Evolutionary conservation across 2,797 vertebrate species (phyloP), one percentile per base, ranked within the genome.

Genomic region (Pteropus rufus): DNA sequence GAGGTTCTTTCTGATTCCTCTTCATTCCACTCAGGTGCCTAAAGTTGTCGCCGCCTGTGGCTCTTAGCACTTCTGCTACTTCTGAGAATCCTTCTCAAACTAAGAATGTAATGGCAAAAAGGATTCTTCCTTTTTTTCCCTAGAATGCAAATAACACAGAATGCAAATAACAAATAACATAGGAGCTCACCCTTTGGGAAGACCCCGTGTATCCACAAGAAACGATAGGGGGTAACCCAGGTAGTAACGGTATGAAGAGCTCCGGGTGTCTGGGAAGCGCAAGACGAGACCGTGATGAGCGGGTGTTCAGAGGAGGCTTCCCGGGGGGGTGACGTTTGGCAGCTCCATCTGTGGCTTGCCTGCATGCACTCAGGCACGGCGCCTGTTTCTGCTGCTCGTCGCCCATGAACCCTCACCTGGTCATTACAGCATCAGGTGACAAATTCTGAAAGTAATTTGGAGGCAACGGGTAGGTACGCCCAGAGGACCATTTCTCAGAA

Each of bases 281-380:
- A 65, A 67, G 39, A 2, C 79, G 72, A 67, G 49, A 2, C 84
- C 5, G 0, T 10, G 0, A 1, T 2, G 10, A 19, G 18, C 19
- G 8, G 49, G 56, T 19, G 14, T 39, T 36, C 56, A 0, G 65
- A 44, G 34, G 36, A 31, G 12, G 58, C 79, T 52, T 44, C 1
- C 0, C 5, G 9, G 44, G 1, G 0, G 31, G 16, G 44, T 29
- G 21, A 23, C 1, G 3, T 6, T 23, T 26, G 56, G 14, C 49
- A 12, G 0, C 16, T 23, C 60, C 26, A 0, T 1, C 2, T 24
- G 11, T 31, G 0, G 5, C 46, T 31, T 34, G 26, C 16, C 24
- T 60, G 19, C 0, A 0, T 7, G 1, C 2, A 2, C 31, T 2
- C 72, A 9, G 46, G 58, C 41, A 0, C 1, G 3, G n/a, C 21